phyloP scores from a whole-genome alignment of 2,113 vertebrate species.

The Halichoeres trimaculatus region DNA sequence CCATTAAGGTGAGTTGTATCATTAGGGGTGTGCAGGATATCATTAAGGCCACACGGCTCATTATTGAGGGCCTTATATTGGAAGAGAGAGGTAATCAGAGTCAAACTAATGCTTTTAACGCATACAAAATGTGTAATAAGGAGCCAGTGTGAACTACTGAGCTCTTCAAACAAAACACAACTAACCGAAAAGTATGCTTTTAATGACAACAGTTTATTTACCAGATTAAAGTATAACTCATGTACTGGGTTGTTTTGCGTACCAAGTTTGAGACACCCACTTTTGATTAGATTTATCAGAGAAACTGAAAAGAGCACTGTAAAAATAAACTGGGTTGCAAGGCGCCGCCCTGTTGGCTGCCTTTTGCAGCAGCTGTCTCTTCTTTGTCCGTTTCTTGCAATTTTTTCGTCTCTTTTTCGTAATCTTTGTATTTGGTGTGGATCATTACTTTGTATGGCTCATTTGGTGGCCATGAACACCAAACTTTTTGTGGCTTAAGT shows the following conservation, averaged over 20 bases:
- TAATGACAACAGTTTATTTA: neutral
- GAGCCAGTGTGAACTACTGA: neutral
- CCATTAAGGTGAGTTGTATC: constrained; percentile 46
- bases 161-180: neutral
- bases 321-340: no score
- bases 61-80: constrained; percentile 44
- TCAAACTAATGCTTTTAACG: constrained; percentile 29
- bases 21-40: constrained; percentile 24
- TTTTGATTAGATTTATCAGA: neutral
- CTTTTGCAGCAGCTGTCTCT: no score
- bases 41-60: constrained; percentile 33
- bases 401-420: no score
- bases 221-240: neutral
- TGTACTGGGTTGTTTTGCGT: neutral
- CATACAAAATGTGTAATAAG: constrained; percentile 22
- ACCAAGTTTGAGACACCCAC: neutral
- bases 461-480: no score
- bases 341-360: no score
- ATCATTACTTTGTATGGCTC: no score
- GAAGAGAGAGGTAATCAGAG: constrained; percentile 32
- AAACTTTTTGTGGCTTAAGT: no score
- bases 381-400: no score
- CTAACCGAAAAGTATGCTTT: neutral
- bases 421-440: no score
- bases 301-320: no score